Percentiles rank a stretch among this genome's conserved stretches.
Conservation (phyloP, 1,140 invertebrate genomes). For the Anadara kagoshimensis region DNA sequence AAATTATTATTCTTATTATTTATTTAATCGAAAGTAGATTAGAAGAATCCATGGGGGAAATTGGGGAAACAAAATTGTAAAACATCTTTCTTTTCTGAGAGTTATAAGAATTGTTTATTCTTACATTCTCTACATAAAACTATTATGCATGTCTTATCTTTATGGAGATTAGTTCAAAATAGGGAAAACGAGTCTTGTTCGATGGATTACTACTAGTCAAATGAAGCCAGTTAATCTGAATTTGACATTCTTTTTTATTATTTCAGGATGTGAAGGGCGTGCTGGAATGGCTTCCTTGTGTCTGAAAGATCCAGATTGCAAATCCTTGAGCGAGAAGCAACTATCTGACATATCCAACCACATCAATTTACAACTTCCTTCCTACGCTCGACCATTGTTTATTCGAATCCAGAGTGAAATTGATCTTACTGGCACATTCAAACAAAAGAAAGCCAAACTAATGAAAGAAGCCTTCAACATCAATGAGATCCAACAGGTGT, state of each 20-base stretch:
- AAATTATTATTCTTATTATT: too few relatives aligned
- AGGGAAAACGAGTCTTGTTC: too few relatives aligned
- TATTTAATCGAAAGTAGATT: not conserved
- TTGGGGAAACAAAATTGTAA: not conserved
- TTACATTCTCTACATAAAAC: too few relatives aligned
- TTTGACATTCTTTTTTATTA: not conserved
- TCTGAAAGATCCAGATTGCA: slow-evolving; percentile 13
- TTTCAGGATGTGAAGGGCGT: slow-evolving; percentile 57
- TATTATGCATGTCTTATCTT: too few relatives aligned
- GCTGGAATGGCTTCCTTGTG: slow-evolving; percentile 58
- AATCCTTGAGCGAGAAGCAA: not conserved
- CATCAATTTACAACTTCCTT: slow-evolving; percentile 78
- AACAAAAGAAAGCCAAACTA: slow-evolving; percentile 74
- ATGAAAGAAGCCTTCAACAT: slow-evolving; percentile 93
- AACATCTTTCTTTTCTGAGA: not conserved
- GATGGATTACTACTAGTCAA: too few relatives aligned
- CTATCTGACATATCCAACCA: slow-evolving; percentile 50
- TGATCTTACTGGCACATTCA: slow-evolving; percentile 60
- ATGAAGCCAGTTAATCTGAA: too few relatives aligned
- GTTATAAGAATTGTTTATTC: too few relatives aligned
- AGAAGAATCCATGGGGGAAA: not conserved
- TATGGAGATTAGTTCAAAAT: too few relatives aligned
- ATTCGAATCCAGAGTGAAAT: slow-evolving; percentile 78
- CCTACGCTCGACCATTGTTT: slow-evolving; percentile 91
- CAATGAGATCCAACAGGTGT: slow-evolving; percentile 77